Evolutionary conservation across 35 echinoderm and acorn worm genomes (phyloP), one percentile per base, ranked within the genome.

Genomic region (Strongylocentrotus purpuratus): DNA sequence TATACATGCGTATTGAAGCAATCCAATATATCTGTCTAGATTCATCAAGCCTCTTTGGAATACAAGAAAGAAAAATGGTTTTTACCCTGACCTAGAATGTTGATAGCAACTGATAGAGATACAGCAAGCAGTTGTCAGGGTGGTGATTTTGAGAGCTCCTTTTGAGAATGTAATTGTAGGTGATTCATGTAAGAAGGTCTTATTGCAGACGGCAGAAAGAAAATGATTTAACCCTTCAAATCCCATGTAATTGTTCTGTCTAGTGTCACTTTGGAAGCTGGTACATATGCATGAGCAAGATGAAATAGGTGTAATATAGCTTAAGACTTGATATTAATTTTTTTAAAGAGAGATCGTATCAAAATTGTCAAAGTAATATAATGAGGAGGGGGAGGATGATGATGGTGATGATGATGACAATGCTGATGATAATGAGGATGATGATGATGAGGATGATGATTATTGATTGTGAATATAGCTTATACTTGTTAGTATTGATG

Each of bases 1-100:
- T 78, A n/a, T 78, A 7, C 65, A 78, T 28, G 65, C 2, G 11
- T 59, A 28, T 78, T 22, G 18, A 78, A 22, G 65, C 65, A 78
- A 78, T 78, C 65, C n/a, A n/a, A 78, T 78, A 78, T 78, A 78
- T 78, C 20, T 78, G 65, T 78, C 65, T n/a, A 78, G 65, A 78
- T 78, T 78, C 20, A 78, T 78, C 65, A 28, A n/a, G 20, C 5
- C 7, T 78, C 28, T 78, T 1, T 28, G 7, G 65, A 78, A 78
- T 28, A 78, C 65, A n/a, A 78, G 65, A 78, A 28, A 78, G 65
- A 31, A 28, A 41, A 78, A 78, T n/a, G 65, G 65, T 28, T 78
- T 78, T 41, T 18, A 0, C n/a, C 6, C 65, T 78, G 65, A 78
- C 46, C 32, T 45, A 32, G 33, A 90, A 45, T 32, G 20, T 91